Evolutionary conservation across 2,797 vertebrate genomes (phyloP).

Genomic region (Hydrocynus forskahlii): DNA sequence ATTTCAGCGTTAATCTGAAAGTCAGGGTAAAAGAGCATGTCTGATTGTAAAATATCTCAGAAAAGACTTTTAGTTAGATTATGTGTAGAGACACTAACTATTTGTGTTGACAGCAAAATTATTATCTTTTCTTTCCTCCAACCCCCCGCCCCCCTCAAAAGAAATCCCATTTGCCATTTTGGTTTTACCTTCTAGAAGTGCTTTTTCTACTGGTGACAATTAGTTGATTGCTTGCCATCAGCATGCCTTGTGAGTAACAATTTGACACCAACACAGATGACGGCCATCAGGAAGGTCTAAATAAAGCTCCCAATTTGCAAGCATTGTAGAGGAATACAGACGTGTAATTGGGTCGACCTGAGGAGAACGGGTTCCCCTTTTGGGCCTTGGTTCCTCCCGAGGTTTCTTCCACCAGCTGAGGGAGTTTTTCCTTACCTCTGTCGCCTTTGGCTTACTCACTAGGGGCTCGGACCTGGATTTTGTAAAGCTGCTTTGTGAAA

Average conservation of each 20-base stretch:
- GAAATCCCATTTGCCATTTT: background rate
- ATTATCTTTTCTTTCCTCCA: background rate
- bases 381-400: no score
- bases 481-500: no score
- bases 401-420: no score
- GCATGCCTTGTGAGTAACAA: background rate
- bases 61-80: background rate
- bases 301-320: conserved; percentile 6
- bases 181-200: conserved; percentile 13
- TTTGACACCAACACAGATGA: conserved; percentile 2
- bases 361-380: no score
- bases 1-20: conserved; percentile 26
- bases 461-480: no score
- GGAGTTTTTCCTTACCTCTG: no score
- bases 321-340: background rate
- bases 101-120: background rate
- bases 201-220: conserved; percentile 43
- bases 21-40: conserved; percentile 21
- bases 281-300: background rate
- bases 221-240: conserved; percentile 28
- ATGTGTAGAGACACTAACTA: background rate
- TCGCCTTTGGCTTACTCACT: no score
- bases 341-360: no score
- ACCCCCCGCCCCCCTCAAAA: no score
- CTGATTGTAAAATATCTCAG: background rate